phyloP scores from a whole-genome alignment of 1,140 invertebrate genomes.

The Leptoteleia sp. region DNA sequence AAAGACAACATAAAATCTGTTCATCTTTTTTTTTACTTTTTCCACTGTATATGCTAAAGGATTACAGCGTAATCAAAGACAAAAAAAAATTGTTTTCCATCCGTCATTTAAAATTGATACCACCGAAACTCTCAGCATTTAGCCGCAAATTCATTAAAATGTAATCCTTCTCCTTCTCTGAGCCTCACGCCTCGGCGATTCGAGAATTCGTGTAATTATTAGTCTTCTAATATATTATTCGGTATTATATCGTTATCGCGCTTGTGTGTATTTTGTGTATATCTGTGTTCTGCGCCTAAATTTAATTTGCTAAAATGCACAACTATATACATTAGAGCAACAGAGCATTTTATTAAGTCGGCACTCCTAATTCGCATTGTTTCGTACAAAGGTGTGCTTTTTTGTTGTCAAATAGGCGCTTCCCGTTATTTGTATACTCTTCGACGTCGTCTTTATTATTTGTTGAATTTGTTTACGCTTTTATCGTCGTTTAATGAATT shows the following conservation, averaged over 20 bases:
- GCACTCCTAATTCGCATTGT: conserved; percentile 61
- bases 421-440: conserved; percentile 34
- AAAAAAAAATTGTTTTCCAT: no score
- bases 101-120: conserved; percentile 6
- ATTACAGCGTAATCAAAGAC: no score
- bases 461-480: conserved; percentile 26
- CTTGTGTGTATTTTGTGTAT: conserved; percentile 60
- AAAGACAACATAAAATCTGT: conserved; percentile 19
- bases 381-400: conserved; percentile 65
- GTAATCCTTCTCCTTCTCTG: conserved; percentile 47
- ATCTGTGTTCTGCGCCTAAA: conserved; percentile 57
- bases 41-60: background rate
- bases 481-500: conserved; percentile 35
- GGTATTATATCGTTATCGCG: conserved; percentile 58
- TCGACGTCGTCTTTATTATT: conserved; percentile 20
- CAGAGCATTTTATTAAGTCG: conserved; percentile 68
- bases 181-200: conserved; percentile 28
- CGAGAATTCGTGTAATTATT: conserved; percentile 56
- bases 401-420: conserved; percentile 53
- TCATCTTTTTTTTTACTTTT: background rate
- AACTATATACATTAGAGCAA: conserved; percentile 78
- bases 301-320: conserved; percentile 71
- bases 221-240: conserved; percentile 62
- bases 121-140: conserved; percentile 5
- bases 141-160: conserved; percentile 20